Evolutionary conservation across 2,888 invertebrate genomes (phyloP).

Genomic region (Oligia fasciuncula): DNA sequence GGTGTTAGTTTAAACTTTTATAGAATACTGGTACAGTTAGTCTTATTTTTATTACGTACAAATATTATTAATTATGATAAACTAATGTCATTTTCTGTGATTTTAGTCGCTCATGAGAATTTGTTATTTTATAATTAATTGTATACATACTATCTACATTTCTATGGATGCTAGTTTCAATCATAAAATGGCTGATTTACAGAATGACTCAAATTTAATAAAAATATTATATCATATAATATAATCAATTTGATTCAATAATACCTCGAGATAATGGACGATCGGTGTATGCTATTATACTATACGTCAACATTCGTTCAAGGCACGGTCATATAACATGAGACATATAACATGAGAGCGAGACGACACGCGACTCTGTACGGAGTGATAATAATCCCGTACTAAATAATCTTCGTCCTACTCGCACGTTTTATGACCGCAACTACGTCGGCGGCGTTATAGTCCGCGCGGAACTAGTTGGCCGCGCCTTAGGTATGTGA

Average conservation of each 20-base stretch:
- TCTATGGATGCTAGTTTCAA: constrained; percentile 36
- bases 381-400: background rate
- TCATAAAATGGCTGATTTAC: constrained; percentile 31
- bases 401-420: background rate
- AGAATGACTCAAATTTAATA: constrained; percentile 22
- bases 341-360: background rate
- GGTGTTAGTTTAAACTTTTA: constrained; percentile 7
- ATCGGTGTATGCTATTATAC: background rate
- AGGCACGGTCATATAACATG: background rate
- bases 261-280: background rate
- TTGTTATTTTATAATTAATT: constrained; percentile 24
- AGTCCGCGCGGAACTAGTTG: no score
- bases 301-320: background rate
- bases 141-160: constrained; percentile 55
- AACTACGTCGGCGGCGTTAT: background rate
- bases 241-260: background rate
- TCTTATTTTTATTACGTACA: background rate
- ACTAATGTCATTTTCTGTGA: constrained; percentile 20
- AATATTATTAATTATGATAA: constrained; percentile 4
- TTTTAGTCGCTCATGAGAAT: constrained; percentile 9
- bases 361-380: background rate
- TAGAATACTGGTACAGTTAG: constrained; percentile 3
- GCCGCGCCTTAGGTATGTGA: no score
- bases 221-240: background rate
- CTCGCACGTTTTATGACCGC: background rate